Conservation (phyloP, 2,113 vertebrate species). For the Sphaerodactylus townsendi region DNA sequence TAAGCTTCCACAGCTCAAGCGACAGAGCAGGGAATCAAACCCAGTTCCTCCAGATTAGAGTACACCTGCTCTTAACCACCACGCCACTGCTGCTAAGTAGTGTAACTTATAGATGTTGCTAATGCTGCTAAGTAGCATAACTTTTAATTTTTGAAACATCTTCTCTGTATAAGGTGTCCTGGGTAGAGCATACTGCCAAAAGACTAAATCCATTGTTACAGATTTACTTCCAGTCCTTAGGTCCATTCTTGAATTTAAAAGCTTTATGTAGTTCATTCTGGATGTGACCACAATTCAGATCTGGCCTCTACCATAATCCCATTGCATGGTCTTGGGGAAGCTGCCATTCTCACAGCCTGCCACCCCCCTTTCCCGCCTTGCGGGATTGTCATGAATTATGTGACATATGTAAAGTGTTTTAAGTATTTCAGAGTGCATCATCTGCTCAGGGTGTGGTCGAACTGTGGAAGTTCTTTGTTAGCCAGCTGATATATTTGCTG, state of each 20-base stretch:
- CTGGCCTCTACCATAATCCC: neutral
- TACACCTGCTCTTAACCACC: too few species aligned
- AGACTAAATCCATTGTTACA: neutral
- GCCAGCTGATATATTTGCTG: neutral
- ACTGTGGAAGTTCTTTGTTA: neutral
- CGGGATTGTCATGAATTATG: neutral
- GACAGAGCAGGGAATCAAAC: too few species aligned
- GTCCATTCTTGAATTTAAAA: neutral
- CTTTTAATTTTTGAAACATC: neutral
- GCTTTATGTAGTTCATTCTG: neutral
- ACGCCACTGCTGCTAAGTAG: too few species aligned
- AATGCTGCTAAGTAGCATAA: too few species aligned
- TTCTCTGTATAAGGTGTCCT: neutral
- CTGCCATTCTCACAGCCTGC: neutral
- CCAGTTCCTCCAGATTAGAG: too few species aligned
- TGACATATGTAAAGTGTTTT: neutral
- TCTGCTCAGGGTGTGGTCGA: neutral
- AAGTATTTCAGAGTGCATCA: neutral
- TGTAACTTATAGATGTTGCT: too few species aligned
- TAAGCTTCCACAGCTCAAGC: too few species aligned
- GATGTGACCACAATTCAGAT: neutral
- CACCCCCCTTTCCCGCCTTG: neutral
- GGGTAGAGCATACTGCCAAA: neutral
- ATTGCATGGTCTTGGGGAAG: too few species aligned
- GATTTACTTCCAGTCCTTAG: slow-evolving; percentile 3